Percentiles rank a stretch among this genome's conserved stretches.
Evolutionary conservation across 1,140 invertebrate species (phyloP).

Genomic region (Drosophila pachea): DNA sequence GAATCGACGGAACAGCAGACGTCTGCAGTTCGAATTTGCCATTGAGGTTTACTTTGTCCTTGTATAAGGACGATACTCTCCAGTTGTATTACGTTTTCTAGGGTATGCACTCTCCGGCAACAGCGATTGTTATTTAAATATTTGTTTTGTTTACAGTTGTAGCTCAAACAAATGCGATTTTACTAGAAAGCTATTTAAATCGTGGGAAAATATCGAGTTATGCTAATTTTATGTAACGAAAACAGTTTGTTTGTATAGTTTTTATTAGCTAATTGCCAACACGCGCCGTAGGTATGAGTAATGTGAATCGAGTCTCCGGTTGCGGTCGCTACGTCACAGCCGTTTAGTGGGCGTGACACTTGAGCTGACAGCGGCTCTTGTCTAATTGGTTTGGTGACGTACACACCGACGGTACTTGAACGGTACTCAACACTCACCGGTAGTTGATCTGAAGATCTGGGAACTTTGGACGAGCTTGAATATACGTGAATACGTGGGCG

Average conservation of each 20-base stretch:
- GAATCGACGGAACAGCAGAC: too few species aligned
- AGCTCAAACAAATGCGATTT: slow-evolving; percentile 15
- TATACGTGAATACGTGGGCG: slow-evolving; percentile 21
- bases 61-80: neutral
- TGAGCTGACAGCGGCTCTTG: slow-evolving; percentile 41
- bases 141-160: slow-evolving; percentile 29
- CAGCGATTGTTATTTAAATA: neutral
- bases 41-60: too few species aligned
- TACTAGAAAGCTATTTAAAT: slow-evolving; percentile 28
- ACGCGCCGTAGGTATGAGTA: slow-evolving; percentile 67
- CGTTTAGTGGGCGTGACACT: slow-evolving; percentile 61
- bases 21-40: too few species aligned
- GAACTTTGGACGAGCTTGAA: neutral
- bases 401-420: slow-evolving; percentile 12
- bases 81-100: neutral
- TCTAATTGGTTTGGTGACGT: slow-evolving; percentile 57
- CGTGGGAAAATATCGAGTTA: slow-evolving; percentile 65
- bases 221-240: slow-evolving; percentile 59
- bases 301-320: slow-evolving; percentile 26
- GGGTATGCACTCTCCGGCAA: neutral
- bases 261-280: slow-evolving; percentile 56
- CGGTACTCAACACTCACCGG: slow-evolving; percentile 54
- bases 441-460: slow-evolving; percentile 51
- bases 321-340: slow-evolving; percentile 52
- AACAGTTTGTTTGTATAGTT: slow-evolving; percentile 44